These are phyloP conservation scores for Idris sp. DNA, from an alignment of 1,140 invertebrate genomes.

Conservation along the genomic window DNA sequence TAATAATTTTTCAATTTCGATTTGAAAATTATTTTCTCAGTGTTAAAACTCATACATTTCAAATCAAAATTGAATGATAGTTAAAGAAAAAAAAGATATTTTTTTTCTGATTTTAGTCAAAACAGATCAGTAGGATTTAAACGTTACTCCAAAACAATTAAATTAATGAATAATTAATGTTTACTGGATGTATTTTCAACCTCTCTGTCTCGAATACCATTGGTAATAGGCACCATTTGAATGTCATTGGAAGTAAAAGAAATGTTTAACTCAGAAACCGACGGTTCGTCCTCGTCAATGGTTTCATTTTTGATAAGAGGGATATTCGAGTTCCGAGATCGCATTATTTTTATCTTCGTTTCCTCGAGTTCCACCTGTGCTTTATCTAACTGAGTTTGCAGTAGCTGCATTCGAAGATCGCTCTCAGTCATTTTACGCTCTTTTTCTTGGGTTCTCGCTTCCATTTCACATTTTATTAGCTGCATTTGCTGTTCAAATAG, in stretches of 20 bases:
- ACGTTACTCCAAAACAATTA: too few species aligned
- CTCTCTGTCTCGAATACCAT: slow-evolving; percentile 27
- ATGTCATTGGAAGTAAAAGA: slow-evolving; percentile 30
- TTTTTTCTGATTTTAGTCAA: too few species aligned
- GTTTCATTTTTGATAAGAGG: slow-evolving; percentile 40
- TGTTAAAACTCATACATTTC: too few species aligned
- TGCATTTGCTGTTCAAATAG: slow-evolving; percentile 54
- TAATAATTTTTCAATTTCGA: too few species aligned
- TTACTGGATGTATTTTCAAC: too few species aligned
- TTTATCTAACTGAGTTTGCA: slow-evolving; percentile 39
- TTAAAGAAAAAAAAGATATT: too few species aligned
- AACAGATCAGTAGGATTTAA: too few species aligned
- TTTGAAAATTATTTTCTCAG: too few species aligned
- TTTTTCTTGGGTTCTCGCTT: slow-evolving; percentile 22
- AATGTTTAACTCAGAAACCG: slow-evolving; percentile 12
- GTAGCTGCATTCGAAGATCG: slow-evolving; percentile 36
- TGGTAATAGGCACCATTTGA: slow-evolving; percentile 33
- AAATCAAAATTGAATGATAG: too few species aligned
- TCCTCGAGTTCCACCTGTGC: slow-evolving; percentile 47
- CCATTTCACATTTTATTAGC: slow-evolving; percentile 22
- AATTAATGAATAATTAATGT: too few species aligned
- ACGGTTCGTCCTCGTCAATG: slow-evolving; percentile 26
- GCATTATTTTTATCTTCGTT: slow-evolving; percentile 36
- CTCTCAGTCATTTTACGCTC: slow-evolving; percentile 23
- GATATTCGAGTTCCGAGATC: slow-evolving; percentile 25